Evolutionary conservation across 2,888 invertebrate species (phyloP).

Genomic region (Tortricodes alternella): DNA sequence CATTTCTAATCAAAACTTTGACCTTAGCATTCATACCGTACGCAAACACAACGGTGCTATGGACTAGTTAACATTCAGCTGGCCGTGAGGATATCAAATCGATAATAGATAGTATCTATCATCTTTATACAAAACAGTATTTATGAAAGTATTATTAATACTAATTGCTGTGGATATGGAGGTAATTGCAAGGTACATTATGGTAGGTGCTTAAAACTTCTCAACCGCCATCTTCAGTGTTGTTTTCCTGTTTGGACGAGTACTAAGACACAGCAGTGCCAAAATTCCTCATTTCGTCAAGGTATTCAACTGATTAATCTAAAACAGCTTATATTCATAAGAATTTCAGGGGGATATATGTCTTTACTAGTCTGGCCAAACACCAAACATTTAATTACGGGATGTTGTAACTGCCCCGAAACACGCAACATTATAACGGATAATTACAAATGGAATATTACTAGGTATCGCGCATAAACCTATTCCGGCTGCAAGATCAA

Average conservation of each 20-base stretch:
- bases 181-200: no score
- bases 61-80: slow-evolving; percentile 34
- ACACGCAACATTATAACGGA: slow-evolving; percentile 7
- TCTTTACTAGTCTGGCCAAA: background rate
- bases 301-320: background rate
- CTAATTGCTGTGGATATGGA: no score
- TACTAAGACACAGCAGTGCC: background rate
- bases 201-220: no score
- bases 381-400: background rate
- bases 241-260: background rate
- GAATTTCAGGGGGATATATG: background rate
- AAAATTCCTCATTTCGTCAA: slow-evolving; percentile 3
- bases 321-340: background rate
- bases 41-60: slow-evolving; percentile 19
- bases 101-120: slow-evolving; percentile 22
- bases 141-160: no score
- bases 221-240: background rate
- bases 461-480: background rate
- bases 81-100: slow-evolving; percentile 37
- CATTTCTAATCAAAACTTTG: no score
- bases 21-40: slow-evolving; percentile 20
- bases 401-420: background rate
- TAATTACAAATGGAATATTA: background rate
- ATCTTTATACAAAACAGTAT: no score
- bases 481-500: background rate